Evolutionary conservation across 1,140 invertebrate genomes (phyloP).

Genomic region (Marisa cornuarietis): DNA sequence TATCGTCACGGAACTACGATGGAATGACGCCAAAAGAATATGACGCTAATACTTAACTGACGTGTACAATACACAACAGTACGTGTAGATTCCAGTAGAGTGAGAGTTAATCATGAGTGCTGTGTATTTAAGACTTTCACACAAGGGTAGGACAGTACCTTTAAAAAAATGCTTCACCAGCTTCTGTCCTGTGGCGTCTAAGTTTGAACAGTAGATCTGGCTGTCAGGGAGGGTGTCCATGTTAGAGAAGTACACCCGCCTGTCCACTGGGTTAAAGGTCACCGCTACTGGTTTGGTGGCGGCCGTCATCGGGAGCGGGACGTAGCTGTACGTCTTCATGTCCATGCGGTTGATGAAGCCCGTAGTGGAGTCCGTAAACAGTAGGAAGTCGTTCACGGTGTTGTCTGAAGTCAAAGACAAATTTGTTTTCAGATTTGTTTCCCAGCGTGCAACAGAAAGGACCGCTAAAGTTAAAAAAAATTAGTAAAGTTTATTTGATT

Average conservation of each 20-base stretch:
- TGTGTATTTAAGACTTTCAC: not conserved
- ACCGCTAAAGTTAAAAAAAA: too few relatives aligned
- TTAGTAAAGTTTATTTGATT: too few relatives aligned
- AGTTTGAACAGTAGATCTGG: conserved; percentile 30
- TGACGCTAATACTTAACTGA: too few relatives aligned
- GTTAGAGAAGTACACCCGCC: conserved; percentile 39
- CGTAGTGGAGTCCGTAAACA: conserved; percentile 30
- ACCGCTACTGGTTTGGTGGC: conserved; percentile 37
- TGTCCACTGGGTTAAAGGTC: conserved; percentile 31
- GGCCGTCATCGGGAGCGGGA: conserved; percentile 23
- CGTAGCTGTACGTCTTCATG: conserved; percentile 34
- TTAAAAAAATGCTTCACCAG: conserved; percentile 28
- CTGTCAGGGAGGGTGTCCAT: conserved; percentile 19
- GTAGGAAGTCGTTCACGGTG: conserved; percentile 32
- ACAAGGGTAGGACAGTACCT: conserved; percentile 2
- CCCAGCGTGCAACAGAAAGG: too few relatives aligned
- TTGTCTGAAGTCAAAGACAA: conserved; percentile 25
- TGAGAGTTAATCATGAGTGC: too few relatives aligned
- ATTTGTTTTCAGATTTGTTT: too few relatives aligned
- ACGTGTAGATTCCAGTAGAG: too few relatives aligned
- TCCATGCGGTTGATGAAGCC: conserved; percentile 39
- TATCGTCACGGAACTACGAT: too few relatives aligned
- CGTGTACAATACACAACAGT: too few relatives aligned
- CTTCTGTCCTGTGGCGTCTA: conserved; percentile 33
- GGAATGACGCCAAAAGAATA: too few relatives aligned